Conservation (phyloP, 2,113 vertebrate species). For the Cebus imitator region DNA sequence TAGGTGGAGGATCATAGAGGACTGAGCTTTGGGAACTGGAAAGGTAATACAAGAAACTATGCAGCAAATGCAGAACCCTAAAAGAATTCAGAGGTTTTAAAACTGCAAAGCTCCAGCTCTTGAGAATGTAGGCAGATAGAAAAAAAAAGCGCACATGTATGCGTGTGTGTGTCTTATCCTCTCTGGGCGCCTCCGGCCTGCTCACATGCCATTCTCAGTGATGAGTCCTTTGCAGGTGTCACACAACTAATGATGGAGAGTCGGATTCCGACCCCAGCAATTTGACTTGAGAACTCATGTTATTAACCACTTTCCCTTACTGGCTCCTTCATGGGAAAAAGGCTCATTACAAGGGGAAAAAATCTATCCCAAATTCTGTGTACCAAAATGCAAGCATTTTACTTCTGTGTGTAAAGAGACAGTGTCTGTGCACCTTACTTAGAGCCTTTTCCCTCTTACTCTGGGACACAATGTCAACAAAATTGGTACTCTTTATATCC, state of each 20-base stretch:
- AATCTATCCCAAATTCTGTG: neutral
- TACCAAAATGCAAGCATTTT: neutral
- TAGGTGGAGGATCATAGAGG: neutral
- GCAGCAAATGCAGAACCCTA: neutral
- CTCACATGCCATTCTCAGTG: accelerated
- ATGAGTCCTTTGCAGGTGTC: neutral
- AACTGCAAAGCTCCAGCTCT: neutral
- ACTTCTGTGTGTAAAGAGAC: neutral
- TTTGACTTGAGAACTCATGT: neutral
- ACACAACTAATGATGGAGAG: neutral
- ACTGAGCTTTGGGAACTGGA: neutral
- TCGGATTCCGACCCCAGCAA: neutral
- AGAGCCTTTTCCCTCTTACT: neutral
- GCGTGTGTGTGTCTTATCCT: neutral
- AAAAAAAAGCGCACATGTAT: neutral
- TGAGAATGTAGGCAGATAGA: neutral
- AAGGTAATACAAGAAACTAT: neutral
- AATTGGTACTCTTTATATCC: neutral
- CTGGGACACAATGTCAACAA: neutral
- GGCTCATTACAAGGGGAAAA: neutral
- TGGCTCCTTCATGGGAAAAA: neutral
- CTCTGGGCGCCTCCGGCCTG: neutral
- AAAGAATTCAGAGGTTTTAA: neutral
- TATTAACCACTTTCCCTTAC: neutral
- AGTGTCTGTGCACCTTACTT: neutral